These are phyloP conservation scores for Hoplostethus mediterraneus DNA, from an alignment of 2,797 vertebrate genomes.

Conservation along the genomic window DNA sequence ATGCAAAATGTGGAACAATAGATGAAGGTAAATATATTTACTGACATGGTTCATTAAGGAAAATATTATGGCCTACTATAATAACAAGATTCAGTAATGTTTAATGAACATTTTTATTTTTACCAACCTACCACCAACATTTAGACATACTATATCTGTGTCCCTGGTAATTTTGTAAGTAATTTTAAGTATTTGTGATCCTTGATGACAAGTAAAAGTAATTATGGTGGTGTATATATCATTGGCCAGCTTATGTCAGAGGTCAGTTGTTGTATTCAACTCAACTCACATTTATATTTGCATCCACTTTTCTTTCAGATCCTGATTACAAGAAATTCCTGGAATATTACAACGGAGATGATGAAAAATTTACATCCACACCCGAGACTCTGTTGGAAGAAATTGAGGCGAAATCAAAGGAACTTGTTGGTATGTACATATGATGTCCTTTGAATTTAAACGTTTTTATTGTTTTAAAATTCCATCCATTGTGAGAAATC, in stretches of 20 bases:
- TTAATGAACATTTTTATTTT: neutral
- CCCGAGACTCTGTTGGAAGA: conserved; percentile 97
- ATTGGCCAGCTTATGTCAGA: too few relatives aligned
- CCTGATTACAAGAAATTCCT: conserved; percentile 97
- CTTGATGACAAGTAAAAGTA: neutral
- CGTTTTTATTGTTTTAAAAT: neutral
- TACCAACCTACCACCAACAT: too few relatives aligned
- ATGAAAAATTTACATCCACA: conserved; percentile 95
- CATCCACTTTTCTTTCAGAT: conserved; percentile 81
- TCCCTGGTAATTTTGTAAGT: too few relatives aligned
- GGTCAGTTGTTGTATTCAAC: too few relatives aligned
- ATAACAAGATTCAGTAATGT: neutral
- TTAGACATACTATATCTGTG: too few relatives aligned
- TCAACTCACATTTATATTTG: neutral
- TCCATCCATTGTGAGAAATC: neutral
- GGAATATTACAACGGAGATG: conserved; percentile 94
- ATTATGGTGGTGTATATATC: too few relatives aligned
- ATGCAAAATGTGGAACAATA: conserved; percentile 96
- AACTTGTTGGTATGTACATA: conserved; percentile 90
- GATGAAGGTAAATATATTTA: conserved; percentile 87
- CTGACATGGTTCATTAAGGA: neutral
- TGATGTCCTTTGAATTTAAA: neutral
- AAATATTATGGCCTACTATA: too few relatives aligned
- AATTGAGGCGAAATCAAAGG: conserved; percentile 97
- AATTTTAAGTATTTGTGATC: neutral